Evolutionary conservation across 1,140 invertebrate genomes (phyloP), one percentile per base, ranked within the genome.

Genomic region (Rhagoletis zephyria): DNA sequence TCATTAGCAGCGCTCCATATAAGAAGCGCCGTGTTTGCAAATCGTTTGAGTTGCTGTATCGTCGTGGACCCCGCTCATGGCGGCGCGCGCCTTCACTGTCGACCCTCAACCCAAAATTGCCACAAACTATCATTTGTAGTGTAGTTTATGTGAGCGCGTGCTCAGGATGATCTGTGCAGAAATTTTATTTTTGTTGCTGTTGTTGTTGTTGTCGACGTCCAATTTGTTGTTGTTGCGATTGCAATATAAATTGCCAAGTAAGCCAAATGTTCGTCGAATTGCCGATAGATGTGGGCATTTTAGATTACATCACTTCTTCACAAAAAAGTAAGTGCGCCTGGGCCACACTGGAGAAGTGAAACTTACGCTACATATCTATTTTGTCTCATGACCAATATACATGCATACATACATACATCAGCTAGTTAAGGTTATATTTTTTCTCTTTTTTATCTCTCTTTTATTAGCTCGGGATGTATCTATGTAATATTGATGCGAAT

Each of bases 111-210:
- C 19, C n/a, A 56, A 56, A 56, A 81, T 81, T 51, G 74, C 48
- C 48, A 16, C 74, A n/a, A 81, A 81, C 74, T 81, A 81, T 81
- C 74, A 81, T 81, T 81, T 81, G 48, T 81, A 10, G 74, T 81
- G 45, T 81, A 88, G 67, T 88, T 88, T 88, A 88, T 88, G 88
- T 87, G 88, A 88, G 86, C 88, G 88, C 88, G 88, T 88, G 86
- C 88, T 88, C 65, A 45, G 85, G 56, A 86, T 87, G 88, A 88
- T 88, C 86, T 85, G 86, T 85, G 87, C 64, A 87, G 61, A 42
- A 51, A 14, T 70, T 51, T 19, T 67, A 10, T 45, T 56, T 14
- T 59, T 56, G 61, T 87, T 87, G 56, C 48, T 81, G 45, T 64
- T 74, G 59, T 45, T n/a, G n/a, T n/a, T 87, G 70, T 85, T 77